Evolutionary conservation across 2,113 vertebrate genomes (phyloP).

Genomic region (Cyanocitta stelleri): DNA sequence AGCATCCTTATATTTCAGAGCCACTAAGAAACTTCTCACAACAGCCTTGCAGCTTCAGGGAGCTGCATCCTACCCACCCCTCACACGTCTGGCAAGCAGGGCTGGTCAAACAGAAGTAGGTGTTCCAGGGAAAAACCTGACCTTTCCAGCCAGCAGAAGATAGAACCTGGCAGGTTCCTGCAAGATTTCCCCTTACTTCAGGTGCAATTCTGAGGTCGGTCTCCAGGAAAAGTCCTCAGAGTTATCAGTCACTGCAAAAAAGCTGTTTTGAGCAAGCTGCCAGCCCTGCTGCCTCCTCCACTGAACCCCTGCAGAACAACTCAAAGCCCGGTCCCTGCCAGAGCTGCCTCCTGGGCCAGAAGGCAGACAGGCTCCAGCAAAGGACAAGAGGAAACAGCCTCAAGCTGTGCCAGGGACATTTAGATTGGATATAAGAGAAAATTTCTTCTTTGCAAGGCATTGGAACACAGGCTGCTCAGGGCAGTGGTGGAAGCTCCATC

Average conservation of each 20-base stretch:
- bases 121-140: background rate
- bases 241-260: accelerated
- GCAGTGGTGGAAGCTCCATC: background rate
- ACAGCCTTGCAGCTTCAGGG: background rate
- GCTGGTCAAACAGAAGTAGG: background rate
- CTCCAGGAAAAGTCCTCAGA: background rate
- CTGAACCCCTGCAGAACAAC: background rate
- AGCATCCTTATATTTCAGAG: background rate
- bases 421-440: background rate
- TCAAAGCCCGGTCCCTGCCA: background rate
- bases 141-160: background rate
- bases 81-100: accelerated
- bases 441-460: background rate
- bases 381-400: background rate
- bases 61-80: background rate
- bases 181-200: background rate
- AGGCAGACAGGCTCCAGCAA: background rate
- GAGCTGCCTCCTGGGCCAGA: background rate
- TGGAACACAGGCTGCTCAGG: background rate
- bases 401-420: background rate
- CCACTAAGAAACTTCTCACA: background rate
- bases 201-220: background rate
- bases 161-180: background rate
- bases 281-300: background rate
- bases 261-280: background rate